phyloP scores from a whole-genome alignment of 2,888 invertebrate species.

The Dimorphilus gyrociliatus region DNA sequence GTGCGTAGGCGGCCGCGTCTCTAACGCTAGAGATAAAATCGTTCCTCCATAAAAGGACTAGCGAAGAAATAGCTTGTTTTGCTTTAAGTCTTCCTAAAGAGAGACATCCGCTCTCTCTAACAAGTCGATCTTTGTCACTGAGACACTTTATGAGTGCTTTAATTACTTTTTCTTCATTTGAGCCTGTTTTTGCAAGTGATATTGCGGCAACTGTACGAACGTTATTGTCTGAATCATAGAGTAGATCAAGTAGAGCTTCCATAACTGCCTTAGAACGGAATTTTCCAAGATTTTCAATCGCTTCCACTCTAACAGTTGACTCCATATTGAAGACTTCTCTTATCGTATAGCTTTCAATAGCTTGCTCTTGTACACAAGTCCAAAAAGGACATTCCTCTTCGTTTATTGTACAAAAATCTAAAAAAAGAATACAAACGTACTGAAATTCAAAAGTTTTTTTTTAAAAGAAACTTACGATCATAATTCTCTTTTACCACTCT shows the following conservation, averaged over 20 bases:
- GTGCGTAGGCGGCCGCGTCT: slow-evolving; percentile 20
- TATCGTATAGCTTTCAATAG: slow-evolving; percentile 20
- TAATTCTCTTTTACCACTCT: background rate
- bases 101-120: slow-evolving; percentile 22
- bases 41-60: slow-evolving; percentile 23
- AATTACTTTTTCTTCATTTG: slow-evolving; percentile 10
- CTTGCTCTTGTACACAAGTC: slow-evolving; percentile 17
- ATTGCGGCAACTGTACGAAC: slow-evolving; percentile 21
- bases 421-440: slow-evolving; percentile 2
- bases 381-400: slow-evolving; percentile 14
- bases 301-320: slow-evolving; percentile 22
- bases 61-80: slow-evolving; percentile 15
- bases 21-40: slow-evolving; percentile 25
- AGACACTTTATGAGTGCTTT: slow-evolving; percentile 14
- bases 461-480: background rate
- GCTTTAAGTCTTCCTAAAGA: slow-evolving; percentile 20
- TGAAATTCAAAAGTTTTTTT: background rate
- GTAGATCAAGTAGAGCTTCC: slow-evolving; percentile 18
- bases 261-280: slow-evolving; percentile 19
- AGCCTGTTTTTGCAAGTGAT: slow-evolving; percentile 19
- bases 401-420: slow-evolving; percentile 19
- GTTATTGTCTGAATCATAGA: slow-evolving; percentile 18
- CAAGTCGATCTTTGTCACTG: slow-evolving; percentile 19
- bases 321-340: slow-evolving; percentile 25
- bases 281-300: slow-evolving; percentile 26